A percentile compares a stretch with the other conserved stretches of the same genome.
Evolutionary conservation across 1,140 invertebrate species (phyloP).

Genomic region (Idris sp.): DNA sequence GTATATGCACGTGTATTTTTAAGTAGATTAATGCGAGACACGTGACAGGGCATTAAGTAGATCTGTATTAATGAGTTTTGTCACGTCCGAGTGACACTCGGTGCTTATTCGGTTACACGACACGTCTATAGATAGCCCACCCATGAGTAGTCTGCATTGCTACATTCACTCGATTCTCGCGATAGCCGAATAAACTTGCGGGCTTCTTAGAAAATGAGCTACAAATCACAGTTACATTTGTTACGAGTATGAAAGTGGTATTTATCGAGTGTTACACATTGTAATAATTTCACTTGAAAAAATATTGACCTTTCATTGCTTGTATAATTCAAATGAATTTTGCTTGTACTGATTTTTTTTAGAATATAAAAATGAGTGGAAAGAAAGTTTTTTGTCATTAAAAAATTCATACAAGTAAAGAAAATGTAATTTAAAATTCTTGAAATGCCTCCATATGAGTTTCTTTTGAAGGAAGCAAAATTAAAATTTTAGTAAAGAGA

Average conservation of each 20-base stretch:
- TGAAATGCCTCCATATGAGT: too few species aligned
- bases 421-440: too few species aligned
- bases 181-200: conserved; percentile 60
- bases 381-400: too few species aligned
- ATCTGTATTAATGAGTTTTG: conserved; percentile 79
- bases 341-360: neutral
- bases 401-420: too few species aligned
- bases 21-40: conserved; percentile 78
- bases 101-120: conserved; percentile 76
- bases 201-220: conserved; percentile 53
- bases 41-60: conserved; percentile 77
- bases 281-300: conserved; percentile 5
- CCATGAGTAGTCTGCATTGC: conserved; percentile 71
- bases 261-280: conserved; percentile 42
- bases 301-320: too few species aligned
- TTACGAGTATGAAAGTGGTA: conserved; percentile 37
- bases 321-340: too few species aligned
- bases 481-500: too few species aligned
- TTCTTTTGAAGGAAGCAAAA: too few species aligned
- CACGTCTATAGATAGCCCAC: conserved; percentile 77
- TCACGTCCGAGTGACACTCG: conserved; percentile 76
- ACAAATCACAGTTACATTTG: conserved; percentile 57
- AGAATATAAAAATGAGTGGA: too few species aligned
- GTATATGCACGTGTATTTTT: conserved; percentile 72
- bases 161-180: conserved; percentile 65